phyloP scores from a whole-genome alignment of 2,113 vertebrate genomes.

The Nothobranchius kuhntae region DNA sequence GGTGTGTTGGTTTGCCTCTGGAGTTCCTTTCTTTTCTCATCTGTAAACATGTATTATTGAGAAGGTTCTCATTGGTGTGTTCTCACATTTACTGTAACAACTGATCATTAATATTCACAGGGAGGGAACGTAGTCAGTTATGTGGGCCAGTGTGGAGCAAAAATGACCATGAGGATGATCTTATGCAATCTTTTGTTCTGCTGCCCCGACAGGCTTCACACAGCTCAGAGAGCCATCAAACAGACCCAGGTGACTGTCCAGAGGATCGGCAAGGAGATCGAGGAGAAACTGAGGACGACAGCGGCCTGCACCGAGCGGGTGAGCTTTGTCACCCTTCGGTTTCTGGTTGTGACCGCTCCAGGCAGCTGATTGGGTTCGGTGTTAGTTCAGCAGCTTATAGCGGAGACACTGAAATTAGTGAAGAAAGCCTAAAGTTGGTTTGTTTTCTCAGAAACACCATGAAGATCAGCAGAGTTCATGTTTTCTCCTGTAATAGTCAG shows the following conservation, averaged over 20 bases:
- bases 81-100: constrained; percentile 27
- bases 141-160: constrained; percentile 18
- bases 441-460: neutral
- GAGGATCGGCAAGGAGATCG: constrained; percentile 97
- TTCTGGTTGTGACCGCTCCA: neutral
- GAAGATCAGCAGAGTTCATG: neutral
- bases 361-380: neutral
- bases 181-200: constrained; percentile 17
- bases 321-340: constrained; percentile 38
- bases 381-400: constrained; percentile 1
- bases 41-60: constrained; percentile 1
- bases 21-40: constrained; percentile 17
- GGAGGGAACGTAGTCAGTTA: constrained; percentile 31
- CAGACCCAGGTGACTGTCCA: constrained; percentile 99
- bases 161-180: constrained; percentile 23
- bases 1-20: constrained; percentile 35
- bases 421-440: neutral
- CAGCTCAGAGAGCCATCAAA: constrained; percentile 97
- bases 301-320: constrained; percentile 92
- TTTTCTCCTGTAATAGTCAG: neutral
- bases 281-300: constrained; percentile 92
- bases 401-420: constrained; percentile 6
- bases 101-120: constrained; percentile 17
- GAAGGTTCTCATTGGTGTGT: constrained; percentile 32
- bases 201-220: constrained; percentile 86